These are phyloP conservation scores for Pseudomyrmex pallidus DNA, from an alignment of 1,140 invertebrate species.

Conservation along the genomic window DNA sequence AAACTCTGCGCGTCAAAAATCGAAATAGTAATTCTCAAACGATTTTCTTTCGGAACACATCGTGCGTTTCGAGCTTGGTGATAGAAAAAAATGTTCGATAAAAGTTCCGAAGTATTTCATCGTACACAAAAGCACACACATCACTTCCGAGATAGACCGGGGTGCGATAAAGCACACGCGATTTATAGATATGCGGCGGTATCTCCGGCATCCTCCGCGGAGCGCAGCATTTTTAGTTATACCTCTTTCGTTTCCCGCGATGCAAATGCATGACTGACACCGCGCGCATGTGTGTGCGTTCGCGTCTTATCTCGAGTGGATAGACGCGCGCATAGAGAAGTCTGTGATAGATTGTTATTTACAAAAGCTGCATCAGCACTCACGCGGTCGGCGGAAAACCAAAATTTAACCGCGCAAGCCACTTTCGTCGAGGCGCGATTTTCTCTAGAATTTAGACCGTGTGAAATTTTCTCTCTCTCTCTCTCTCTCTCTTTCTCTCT, in stretches of 20 bases:
- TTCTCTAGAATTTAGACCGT: too few relatives aligned
- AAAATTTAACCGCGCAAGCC: too few relatives aligned
- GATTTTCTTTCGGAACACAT: neutral
- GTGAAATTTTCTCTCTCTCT: too few relatives aligned
- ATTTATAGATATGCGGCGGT: conserved; percentile 33
- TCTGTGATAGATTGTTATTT: too few relatives aligned
- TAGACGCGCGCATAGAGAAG: neutral
- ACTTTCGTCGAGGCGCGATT: too few relatives aligned
- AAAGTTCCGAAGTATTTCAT: conserved; percentile 3
- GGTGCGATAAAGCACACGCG: conserved; percentile 8
- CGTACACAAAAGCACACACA: neutral
- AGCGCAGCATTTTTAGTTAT: conserved; percentile 17
- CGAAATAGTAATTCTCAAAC: neutral
- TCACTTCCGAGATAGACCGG: conserved; percentile 5
- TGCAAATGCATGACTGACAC: neutral
- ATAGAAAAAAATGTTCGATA: neutral
- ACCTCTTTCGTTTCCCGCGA: neutral
- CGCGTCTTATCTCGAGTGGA: conserved; percentile 11
- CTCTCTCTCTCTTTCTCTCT: too few relatives aligned
- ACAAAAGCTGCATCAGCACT: too few relatives aligned
- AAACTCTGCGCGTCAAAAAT: neutral
- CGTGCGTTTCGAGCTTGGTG: neutral
- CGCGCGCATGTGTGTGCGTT: neutral
- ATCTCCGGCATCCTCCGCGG: neutral
- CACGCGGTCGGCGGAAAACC: too few relatives aligned